These are phyloP conservation scores for Typhlomys cinereus DNA, from an alignment of 2,113 vertebrate genomes.

Conservation along the genomic window DNA sequence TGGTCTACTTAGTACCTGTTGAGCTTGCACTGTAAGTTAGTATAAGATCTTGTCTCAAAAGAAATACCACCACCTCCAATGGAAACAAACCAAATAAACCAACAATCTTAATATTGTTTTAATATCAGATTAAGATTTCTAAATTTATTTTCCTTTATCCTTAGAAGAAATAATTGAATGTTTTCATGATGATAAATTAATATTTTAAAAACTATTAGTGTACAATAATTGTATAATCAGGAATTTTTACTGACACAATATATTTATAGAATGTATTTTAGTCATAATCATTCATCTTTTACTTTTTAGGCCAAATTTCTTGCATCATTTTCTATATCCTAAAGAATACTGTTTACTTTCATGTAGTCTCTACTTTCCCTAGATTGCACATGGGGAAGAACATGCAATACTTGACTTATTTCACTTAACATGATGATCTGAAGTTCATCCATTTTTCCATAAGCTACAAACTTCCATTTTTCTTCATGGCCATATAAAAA, in stretches of 20 bases:
- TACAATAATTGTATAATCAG: background rate
- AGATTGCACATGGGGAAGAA: too few relatives aligned
- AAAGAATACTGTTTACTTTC: too few relatives aligned
- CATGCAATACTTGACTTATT: background rate
- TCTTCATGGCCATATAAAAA: background rate
- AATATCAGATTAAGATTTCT: background rate
- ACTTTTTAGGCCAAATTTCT: too few relatives aligned
- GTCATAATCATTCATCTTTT: background rate
- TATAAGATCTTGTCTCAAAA: background rate
- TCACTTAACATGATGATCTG: background rate
- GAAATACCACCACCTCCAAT: too few relatives aligned
- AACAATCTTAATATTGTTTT: background rate
- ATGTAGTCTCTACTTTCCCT: too few relatives aligned
- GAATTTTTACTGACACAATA: background rate
- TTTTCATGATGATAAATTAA: background rate
- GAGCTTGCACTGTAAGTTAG: background rate
- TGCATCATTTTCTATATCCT: too few relatives aligned
- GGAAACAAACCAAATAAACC: too few relatives aligned
- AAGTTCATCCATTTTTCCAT: background rate
- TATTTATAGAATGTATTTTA: background rate
- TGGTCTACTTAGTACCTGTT: background rate
- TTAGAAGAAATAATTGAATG: background rate
- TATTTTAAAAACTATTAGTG: background rate
- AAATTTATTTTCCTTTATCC: background rate
- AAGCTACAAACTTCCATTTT: background rate